These are phyloP conservation scores for Ophiodon elongatus DNA, from an alignment of 2,113 vertebrate species.

Conservation along the genomic window DNA sequence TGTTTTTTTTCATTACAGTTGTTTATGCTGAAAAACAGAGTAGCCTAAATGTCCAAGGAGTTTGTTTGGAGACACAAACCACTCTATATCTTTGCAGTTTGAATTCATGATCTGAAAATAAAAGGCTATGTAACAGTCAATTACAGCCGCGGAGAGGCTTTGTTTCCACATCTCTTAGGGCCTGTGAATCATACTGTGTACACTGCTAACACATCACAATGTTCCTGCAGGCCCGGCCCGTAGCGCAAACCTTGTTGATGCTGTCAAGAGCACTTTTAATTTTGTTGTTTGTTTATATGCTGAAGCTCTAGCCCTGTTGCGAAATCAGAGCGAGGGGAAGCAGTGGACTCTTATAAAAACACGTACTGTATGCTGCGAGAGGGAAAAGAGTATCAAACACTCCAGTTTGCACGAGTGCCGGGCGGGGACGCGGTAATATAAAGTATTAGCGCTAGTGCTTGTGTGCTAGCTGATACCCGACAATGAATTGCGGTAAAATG, in stretches of 20 bases:
- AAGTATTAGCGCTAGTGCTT: neutral
- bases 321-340: neutral
- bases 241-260: constrained; percentile 10
- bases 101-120: constrained; percentile 20
- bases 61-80: constrained; percentile 10
- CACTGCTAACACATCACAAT: constrained; percentile 13
- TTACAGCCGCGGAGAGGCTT: constrained; percentile 20
- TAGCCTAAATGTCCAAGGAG: constrained; percentile 1
- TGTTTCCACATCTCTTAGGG: constrained; percentile 15
- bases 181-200: constrained; percentile 21
- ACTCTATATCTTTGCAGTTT: constrained; percentile 18
- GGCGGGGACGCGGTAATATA: neutral
- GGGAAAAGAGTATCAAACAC: neutral
- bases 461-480: neutral
- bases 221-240: neutral
- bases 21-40: constrained; percentile 19
- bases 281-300: constrained; percentile 4
- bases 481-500: no score
- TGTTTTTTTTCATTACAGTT: neutral
- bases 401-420: neutral
- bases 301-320: neutral
- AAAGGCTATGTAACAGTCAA: constrained; percentile 34
- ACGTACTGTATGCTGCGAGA: neutral
- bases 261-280: constrained; percentile 8
- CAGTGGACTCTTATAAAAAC: neutral